These are phyloP conservation scores for Lucilia cuprina DNA, from an alignment of 1,140 invertebrate genomes.

Conservation along the genomic window DNA sequence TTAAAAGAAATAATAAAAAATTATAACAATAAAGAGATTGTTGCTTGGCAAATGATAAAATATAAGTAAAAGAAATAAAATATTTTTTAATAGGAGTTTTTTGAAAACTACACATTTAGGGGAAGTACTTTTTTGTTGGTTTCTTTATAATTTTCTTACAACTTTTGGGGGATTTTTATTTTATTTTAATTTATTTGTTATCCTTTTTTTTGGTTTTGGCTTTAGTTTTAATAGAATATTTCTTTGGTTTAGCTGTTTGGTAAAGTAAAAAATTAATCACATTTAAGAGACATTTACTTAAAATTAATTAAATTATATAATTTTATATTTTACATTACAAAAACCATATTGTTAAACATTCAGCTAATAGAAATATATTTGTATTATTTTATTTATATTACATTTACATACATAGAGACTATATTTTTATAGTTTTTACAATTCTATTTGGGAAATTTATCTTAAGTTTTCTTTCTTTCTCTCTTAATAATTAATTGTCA, in stretches of 20 bases:
- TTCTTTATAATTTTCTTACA: not conserved
- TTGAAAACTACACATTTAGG: not conserved
- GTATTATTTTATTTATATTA: not conserved
- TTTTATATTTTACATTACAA: not conserved
- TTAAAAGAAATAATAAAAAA: not conserved
- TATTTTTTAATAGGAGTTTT: not conserved
- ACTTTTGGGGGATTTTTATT: no score
- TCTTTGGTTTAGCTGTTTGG: not conserved
- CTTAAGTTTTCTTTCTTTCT: not conserved
- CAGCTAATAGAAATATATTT: not conserved
- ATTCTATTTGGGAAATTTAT: not conserved
- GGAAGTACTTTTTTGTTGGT: not conserved
- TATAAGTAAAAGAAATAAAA: not conserved
- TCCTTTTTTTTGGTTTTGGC: not conserved
- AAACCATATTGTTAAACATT: not conserved
- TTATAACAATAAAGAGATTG: not conserved
- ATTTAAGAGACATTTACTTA: slow-evolving; percentile 1
- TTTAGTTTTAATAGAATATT: not conserved
- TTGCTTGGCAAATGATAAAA: not conserved
- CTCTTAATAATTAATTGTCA: not conserved
- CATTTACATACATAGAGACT: not conserved
- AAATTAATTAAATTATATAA: not conserved
- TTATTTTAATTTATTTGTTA: not conserved
- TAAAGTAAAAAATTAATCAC: slow-evolving; percentile 15
- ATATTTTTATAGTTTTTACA: not conserved